Evolutionary conservation across 2,113 vertebrate genomes (phyloP).

Genomic region (Chloropsis cyanopogon): DNA sequence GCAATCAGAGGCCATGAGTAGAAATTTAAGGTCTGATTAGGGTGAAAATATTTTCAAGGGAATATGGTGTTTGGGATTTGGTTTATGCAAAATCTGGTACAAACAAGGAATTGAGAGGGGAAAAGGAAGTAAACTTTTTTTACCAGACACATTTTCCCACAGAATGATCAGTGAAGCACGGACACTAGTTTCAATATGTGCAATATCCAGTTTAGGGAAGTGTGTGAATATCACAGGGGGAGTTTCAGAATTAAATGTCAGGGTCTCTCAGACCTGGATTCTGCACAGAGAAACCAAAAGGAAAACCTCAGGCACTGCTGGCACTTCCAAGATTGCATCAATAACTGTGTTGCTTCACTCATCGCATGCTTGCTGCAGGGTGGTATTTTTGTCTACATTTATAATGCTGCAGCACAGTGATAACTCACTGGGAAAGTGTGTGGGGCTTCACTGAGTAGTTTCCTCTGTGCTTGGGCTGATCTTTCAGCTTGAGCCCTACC

Average conservation of each 20-base stretch:
- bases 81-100: background rate
- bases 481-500: background rate
- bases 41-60: background rate
- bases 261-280: background rate
- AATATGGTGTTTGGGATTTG: background rate
- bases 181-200: accelerated
- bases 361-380: background rate
- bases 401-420: background rate
- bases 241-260: background rate
- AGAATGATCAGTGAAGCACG: background rate
- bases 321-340: background rate
- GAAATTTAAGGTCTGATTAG: background rate
- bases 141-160: background rate
- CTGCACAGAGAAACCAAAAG: background rate
- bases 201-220: background rate
- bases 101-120: background rate
- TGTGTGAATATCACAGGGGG: accelerated
- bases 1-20: background rate
- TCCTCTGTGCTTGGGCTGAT: background rate
- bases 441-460: background rate
- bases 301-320: background rate
- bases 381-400: background rate
- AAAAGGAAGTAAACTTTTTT: background rate
- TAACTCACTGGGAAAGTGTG: background rate
- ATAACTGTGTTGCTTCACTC: background rate